Percentiles rank a stretch among this genome's conserved stretches.
These are phyloP conservation scores for Sternarchorhynchus goeldii DNA, from an alignment of 2,797 vertebrate species.

Conservation along the genomic window DNA sequence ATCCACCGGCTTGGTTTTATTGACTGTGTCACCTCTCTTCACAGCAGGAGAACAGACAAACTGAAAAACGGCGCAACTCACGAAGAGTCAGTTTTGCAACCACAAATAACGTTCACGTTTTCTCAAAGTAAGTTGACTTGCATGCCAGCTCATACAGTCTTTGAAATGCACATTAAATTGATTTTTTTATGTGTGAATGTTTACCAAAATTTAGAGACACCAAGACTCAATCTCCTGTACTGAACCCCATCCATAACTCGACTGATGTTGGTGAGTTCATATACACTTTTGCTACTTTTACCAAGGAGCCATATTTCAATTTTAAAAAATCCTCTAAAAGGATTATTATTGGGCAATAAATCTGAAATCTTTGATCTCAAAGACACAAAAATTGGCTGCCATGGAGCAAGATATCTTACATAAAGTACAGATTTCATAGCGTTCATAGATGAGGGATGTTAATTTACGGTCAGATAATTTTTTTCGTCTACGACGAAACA, in stretches of 20 bases:
- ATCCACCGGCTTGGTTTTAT: neutral
- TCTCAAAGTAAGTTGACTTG: slow-evolving; percentile 68
- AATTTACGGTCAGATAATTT: no score
- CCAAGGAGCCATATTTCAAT: no score
- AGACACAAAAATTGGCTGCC: no score
- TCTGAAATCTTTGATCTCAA: neutral
- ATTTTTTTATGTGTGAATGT: neutral
- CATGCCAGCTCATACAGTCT: neutral
- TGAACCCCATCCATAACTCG: slow-evolving; percentile 65
- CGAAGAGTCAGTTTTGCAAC: slow-evolving; percentile 81
- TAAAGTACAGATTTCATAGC: no score
- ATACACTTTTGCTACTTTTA: neutral
- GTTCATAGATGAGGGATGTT: no score
- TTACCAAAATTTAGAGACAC: slow-evolving; percentile 65
- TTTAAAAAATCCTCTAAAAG: neutral
- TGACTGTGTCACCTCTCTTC: neutral
- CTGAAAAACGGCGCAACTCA: slow-evolving; percentile 73
- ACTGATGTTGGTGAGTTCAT: slow-evolving; percentile 56
- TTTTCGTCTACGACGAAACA: no score
- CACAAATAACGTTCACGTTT: slow-evolving; percentile 74
- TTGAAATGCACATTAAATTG: neutral
- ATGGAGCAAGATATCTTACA: no score
- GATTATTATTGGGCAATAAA: neutral
- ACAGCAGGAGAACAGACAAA: slow-evolving; percentile 71
- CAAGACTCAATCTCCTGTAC: slow-evolving; percentile 64